Base-by-base conservation (phyloP, 2,888 invertebrate species). In the Resseliella maxima region DNA sequence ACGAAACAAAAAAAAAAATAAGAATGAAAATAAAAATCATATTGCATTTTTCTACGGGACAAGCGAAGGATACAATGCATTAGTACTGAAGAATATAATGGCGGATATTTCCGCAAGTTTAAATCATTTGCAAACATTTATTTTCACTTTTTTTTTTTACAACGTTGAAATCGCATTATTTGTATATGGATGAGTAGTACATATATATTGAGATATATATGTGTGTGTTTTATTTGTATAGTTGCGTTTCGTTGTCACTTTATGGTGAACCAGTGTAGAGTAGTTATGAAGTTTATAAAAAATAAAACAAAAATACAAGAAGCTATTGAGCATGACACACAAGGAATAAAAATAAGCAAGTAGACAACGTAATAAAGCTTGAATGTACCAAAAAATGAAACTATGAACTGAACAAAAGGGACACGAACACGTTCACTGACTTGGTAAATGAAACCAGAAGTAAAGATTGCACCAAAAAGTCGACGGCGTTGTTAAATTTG, bases 51-150 rank as follows among this genome's bases (percentile, higher is more conserved):
- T 72, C 31, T 31, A 27, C 31, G 72, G 72, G 72, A 31, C 72
- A 72, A 72, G 2, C 72, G 35, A 72, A 72, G 72, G 31, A 72
- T 72, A 31, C 72, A 72, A 72, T 72, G 31, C 72, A 72, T 72
- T 72, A 31, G 72, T 31, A 35, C 72, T 15, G 72, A 72, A 72
- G 72, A 72, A 72, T 31, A 72, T 31, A 72, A 59, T 24, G 24
- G 31, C 72, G 72, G 31, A 72, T 59, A 59, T 59, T 59, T 72
- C 72, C 72, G 72, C 35, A 35, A 72, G 72, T 35, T 72, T 72
- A 72, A 72, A 72, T 72, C 72, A 72, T 72, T 72, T 72, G 72
- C 72, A 72, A 72, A 31, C 72, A 72, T 72, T 72, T 72, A 72
- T 72, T 72, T 72, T 72, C 72, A 72, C 31, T 72, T 31, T 72